Base-by-base conservation (phyloP, 2,888 invertebrate genomes). In the Oxystoma pomonae region DNA sequence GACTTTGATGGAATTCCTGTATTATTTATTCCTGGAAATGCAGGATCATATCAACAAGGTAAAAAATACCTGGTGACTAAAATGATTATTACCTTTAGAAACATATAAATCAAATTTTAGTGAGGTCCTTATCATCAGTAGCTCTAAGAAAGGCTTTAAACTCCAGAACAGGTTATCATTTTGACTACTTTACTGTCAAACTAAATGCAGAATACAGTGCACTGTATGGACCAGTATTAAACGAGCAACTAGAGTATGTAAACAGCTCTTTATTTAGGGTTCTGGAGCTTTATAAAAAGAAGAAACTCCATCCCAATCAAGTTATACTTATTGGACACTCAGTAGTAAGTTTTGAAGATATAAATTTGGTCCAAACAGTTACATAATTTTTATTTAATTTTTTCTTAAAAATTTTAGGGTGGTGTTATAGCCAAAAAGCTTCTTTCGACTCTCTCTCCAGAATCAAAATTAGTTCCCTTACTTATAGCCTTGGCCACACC, bases 261-360 rank as follows among this genome's bases (percentile, higher is more conserved):
- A 84, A 87, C 56, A 80, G 84, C 57, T 89, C 90, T 67, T 85
- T 97, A 61, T 79, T 85, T 59, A 85, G 85, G 70, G 90, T 97
- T 73, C 81, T 94, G 62, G 83, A 85, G 59, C 80, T 97, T 55
- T 98, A 98, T 66, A 68, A 70, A 60, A 65, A 72, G 16, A 63
- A 67, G 57, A 68, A 67, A 52, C 63, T 68, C 58, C 65, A 68
- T 53, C 89, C 85, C 1, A 80, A 78, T 21, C 83, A 85, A 56
- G 87, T 98, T 16, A 84, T 96, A 56, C 77, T 98, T 0, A 88
- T 98, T 76, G 98, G 96, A 3, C 98, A 98, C 83, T 98, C 98
- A 7, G 96, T 98, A 94, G 94, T 92, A 81, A 81, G 81, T 68
- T 59, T n/a, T n/a, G n/a, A n/a, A n/a, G n/a, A n/a, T n/a, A n/a